Evolutionary conservation across 2,888 invertebrate species (phyloP).

Genomic region (Schrankia costaestrigalis): DNA sequence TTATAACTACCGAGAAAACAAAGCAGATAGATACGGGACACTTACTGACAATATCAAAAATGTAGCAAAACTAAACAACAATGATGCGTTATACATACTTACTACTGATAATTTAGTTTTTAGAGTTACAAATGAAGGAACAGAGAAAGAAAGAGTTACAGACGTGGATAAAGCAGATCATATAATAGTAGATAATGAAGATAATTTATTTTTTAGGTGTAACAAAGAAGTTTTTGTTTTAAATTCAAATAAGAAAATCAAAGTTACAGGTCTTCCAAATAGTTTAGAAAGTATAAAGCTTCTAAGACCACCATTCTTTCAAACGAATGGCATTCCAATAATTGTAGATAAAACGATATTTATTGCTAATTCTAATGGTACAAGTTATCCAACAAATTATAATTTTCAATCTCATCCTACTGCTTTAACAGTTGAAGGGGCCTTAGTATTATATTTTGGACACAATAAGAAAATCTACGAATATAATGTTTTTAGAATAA

Average conservation of each 20-base stretch:
- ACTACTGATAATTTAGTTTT: not conserved
- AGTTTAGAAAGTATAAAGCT: not conserved
- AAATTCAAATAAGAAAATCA: not conserved
- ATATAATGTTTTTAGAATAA: too few species aligned
- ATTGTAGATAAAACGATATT: not conserved
- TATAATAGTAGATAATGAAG: not conserved
- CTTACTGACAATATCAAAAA: not conserved
- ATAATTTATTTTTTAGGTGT: conserved; percentile 1
- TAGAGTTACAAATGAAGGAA: not conserved
- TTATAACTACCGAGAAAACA: not conserved
- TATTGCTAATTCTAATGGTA: not conserved
- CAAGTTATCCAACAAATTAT: not conserved
- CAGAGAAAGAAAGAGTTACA: not conserved
- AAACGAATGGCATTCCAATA: not conserved
- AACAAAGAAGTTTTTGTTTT: too few species aligned
- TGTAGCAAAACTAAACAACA: not conserved
- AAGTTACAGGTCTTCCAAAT: not conserved
- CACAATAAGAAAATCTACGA: conserved; percentile 2
- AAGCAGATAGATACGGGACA: conserved; percentile 2
- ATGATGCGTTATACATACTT: not conserved
- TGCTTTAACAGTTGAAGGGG: not conserved
- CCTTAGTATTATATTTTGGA: not conserved
- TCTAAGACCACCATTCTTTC: not conserved
- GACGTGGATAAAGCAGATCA: conserved; percentile 1
- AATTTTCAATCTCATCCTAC: not conserved